A percentile compares a stretch with the other conserved stretches of the same genome.
phyloP scores from a whole-genome alignment of 2,888 invertebrate species.

The Synergus itoensis region DNA sequence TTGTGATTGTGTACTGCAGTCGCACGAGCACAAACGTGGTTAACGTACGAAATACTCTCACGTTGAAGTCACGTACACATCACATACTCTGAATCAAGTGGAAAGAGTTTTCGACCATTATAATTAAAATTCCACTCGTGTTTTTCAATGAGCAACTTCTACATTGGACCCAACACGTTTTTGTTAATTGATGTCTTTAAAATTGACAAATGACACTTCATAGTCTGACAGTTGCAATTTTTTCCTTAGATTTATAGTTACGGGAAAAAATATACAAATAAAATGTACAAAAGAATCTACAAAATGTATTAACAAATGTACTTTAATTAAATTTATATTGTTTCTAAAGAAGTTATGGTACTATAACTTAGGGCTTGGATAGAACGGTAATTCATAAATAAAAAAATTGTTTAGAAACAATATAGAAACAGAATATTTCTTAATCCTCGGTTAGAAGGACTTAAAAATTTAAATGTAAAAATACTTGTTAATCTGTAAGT shows the following conservation, averaged over 20 bases:
- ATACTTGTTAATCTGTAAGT: slow-evolving; percentile 3
- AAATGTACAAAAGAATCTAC: too few relatives aligned
- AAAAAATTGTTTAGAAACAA: too few relatives aligned
- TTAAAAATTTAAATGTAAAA: neutral
- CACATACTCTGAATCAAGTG: slow-evolving; percentile 15
- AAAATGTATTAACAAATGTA: too few relatives aligned
- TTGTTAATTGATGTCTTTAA: slow-evolving; percentile 9
- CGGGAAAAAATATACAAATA: neutral
- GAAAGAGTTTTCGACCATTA: slow-evolving; percentile 37
- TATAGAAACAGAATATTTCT: neutral
- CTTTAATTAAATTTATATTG: too few relatives aligned
- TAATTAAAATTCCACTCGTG: slow-evolving; percentile 40
- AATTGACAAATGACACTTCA: neutral
- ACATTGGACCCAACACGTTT: neutral
- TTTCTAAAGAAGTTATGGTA: too few relatives aligned
- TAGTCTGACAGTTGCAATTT: neutral
- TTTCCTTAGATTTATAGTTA: neutral
- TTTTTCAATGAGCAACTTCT: slow-evolving; percentile 37
- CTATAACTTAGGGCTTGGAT: too few relatives aligned
- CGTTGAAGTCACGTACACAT: slow-evolving; percentile 30
- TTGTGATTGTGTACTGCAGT: slow-evolving; percentile 32
- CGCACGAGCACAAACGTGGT: slow-evolving; percentile 13
- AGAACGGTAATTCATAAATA: too few relatives aligned
- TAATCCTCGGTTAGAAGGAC: neutral
- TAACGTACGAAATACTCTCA: slow-evolving; percentile 24